Evolutionary conservation across 1,140 invertebrate genomes (phyloP).

Genomic region (Leptopilina clavipes): DNA sequence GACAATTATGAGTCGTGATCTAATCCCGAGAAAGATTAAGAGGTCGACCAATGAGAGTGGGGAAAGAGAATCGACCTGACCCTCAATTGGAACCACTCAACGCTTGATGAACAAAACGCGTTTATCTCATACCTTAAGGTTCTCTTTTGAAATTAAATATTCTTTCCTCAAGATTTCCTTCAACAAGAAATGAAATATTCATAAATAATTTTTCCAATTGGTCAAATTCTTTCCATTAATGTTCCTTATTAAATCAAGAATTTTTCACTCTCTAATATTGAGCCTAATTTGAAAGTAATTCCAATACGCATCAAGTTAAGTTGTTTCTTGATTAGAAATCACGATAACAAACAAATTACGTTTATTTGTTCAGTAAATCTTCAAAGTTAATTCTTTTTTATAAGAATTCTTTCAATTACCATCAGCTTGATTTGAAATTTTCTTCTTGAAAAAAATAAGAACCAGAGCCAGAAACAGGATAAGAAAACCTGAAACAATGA

Average conservation of each 20-base stretch:
- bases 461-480: not conserved
- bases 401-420: not conserved
- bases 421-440: not conserved
- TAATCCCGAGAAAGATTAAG: conserved; percentile 57
- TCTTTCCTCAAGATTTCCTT: not conserved
- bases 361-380: not conserved
- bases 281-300: not conserved
- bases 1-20: conserved; percentile 30
- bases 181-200: too few species aligned
- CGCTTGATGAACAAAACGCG: conserved; percentile 44
- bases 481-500: conserved; percentile 10
- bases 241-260: too few species aligned
- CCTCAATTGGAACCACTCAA: conserved; percentile 68
- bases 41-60: conserved; percentile 63
- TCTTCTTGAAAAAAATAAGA: not conserved
- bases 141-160: conserved; percentile 6
- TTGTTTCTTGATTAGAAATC: conserved; percentile 1
- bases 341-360: conserved; percentile 23
- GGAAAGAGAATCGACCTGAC: conserved; percentile 50
- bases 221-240: too few species aligned
- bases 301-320: not conserved
- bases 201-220: too few species aligned
- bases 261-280: not conserved
- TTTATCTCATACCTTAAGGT: conserved; percentile 51
- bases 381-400: not conserved